Percentiles rank a stretch among this genome's conserved stretches.
phyloP scores from a whole-genome alignment of 2,888 invertebrate species.

The Cheilosia vulpina region DNA sequence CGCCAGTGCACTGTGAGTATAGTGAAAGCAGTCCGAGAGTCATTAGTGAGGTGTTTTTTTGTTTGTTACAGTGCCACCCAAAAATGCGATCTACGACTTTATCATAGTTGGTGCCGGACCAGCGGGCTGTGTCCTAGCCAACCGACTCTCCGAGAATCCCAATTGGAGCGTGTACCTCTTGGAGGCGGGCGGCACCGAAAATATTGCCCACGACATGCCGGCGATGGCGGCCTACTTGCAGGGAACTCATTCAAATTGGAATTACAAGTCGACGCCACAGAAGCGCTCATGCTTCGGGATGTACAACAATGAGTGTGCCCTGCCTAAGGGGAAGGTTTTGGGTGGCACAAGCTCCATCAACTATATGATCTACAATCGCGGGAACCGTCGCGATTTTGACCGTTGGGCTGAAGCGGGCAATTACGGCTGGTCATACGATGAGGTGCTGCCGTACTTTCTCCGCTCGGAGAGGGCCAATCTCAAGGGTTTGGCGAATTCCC shows the following conservation, averaged over 20 bases:
- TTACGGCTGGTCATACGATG: slow-evolving; percentile 88
- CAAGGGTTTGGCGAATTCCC: slow-evolving; percentile 83
- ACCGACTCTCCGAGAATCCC: slow-evolving; percentile 83
- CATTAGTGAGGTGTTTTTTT: neutral
- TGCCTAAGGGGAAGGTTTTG: slow-evolving; percentile 86
- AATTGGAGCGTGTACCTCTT: slow-evolving; percentile 84
- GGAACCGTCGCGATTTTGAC: slow-evolving; percentile 89
- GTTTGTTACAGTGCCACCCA: slow-evolving; percentile 91
- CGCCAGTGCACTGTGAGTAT: slow-evolving; percentile 46
- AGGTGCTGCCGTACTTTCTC: slow-evolving; percentile 86
- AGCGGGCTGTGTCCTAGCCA: slow-evolving; percentile 86
- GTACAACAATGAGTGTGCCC: slow-evolving; percentile 81
- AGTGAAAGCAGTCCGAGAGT: neutral
- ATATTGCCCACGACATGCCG: slow-evolving; percentile 80
- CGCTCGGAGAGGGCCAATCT: slow-evolving; percentile 85
- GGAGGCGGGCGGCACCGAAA: slow-evolving; percentile 85
- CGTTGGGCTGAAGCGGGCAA: slow-evolving; percentile 88
- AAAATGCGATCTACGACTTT: slow-evolving; percentile 89
- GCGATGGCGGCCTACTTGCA: slow-evolving; percentile 80
- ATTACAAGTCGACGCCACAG: slow-evolving; percentile 88
- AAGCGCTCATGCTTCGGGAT: slow-evolving; percentile 85
- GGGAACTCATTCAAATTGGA: slow-evolving; percentile 87
- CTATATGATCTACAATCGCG: slow-evolving; percentile 90
- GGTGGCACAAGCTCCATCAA: slow-evolving; percentile 87
- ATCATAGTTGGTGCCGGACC: slow-evolving; percentile 94